Conservation (phyloP, 2,797 vertebrate genomes). For the Lophius americanus region DNA sequence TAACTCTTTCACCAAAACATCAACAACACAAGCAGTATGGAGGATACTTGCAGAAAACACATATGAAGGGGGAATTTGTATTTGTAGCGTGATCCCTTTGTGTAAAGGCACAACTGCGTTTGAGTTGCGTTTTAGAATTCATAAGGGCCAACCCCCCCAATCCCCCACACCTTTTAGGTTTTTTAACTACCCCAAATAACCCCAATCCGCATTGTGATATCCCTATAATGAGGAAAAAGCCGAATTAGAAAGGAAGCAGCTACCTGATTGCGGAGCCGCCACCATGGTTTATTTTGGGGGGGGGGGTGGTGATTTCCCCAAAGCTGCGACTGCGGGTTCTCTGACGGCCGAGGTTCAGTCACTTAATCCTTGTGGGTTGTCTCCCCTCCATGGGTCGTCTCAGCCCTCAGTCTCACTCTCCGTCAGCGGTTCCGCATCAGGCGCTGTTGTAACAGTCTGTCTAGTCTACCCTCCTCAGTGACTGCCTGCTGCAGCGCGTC, state of each 20-base stretch:
- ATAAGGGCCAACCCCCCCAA: conserved; percentile 11
- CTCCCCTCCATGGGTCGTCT: conserved; percentile 32
- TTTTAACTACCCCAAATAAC: not conserved
- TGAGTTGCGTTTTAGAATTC: conserved; percentile 49
- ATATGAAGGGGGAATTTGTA: not conserved
- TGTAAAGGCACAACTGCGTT: conserved; percentile 47
- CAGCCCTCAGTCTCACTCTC: conserved; percentile 19
- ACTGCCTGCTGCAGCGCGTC: conserved; percentile 47
- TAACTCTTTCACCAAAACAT: conserved; percentile 24
- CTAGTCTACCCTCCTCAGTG: conserved; percentile 23
- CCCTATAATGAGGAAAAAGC: no score
- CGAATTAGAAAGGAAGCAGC: not conserved
- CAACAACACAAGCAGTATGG: not conserved
- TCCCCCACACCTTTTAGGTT: no score
- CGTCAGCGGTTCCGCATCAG: conserved; percentile 45
- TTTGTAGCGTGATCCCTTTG: conserved; percentile 45
- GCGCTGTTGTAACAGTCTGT: conserved; percentile 39
- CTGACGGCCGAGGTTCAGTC: conserved; percentile 33
- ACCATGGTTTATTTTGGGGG: conserved; percentile 2
- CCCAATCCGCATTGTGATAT: no score
- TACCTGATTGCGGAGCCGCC: conserved; percentile 66
- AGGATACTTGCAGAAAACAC: not conserved
- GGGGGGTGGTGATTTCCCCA: not conserved
- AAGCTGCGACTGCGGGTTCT: conserved; percentile 24
- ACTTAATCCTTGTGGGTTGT: conserved; percentile 38